These are phyloP conservation scores for Punctoribates punctum DNA, from an alignment of 2,888 invertebrate species.

Conservation along the genomic window DNA sequence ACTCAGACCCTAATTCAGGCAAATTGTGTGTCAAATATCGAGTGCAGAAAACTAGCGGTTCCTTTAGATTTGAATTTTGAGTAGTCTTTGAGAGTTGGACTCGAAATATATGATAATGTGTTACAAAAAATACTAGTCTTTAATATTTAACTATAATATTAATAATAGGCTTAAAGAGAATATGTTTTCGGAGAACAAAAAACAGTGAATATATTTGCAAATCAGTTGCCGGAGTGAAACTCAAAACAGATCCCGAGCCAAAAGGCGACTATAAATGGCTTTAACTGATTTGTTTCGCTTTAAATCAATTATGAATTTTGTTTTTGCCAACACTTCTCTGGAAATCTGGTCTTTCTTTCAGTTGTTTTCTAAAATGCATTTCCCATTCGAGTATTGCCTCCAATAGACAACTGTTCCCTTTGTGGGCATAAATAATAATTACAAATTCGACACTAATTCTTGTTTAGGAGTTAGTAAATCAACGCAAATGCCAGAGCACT, in stretches of 20 bases:
- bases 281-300: constrained; percentile 31
- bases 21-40: background rate
- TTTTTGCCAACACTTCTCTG: background rate
- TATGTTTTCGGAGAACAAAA: too few relatives aligned
- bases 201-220: constrained; percentile 5
- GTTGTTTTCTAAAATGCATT: too few relatives aligned
- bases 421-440: constrained; percentile 29
- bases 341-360: background rate
- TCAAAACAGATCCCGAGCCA: background rate
- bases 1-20: too few relatives aligned
- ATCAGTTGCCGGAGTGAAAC: background rate
- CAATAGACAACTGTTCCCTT: background rate
- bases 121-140: background rate
- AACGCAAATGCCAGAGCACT: constrained; percentile 2
- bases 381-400: too few relatives aligned
- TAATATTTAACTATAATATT: too few relatives aligned
- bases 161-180: too few relatives aligned
- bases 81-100: too few relatives aligned
- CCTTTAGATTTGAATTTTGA: background rate
- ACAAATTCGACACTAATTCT: constrained; percentile 25
- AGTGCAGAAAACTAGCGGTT: background rate
- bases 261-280: constrained; percentile 20
- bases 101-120: background rate
- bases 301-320: constrained; percentile 25
- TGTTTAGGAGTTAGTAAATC: constrained; percentile 13